Percentiles rank a stretch among this genome's conserved stretches.
Conservation (phyloP, 2,113 vertebrate species). For the Ammodramus savannarum region DNA sequence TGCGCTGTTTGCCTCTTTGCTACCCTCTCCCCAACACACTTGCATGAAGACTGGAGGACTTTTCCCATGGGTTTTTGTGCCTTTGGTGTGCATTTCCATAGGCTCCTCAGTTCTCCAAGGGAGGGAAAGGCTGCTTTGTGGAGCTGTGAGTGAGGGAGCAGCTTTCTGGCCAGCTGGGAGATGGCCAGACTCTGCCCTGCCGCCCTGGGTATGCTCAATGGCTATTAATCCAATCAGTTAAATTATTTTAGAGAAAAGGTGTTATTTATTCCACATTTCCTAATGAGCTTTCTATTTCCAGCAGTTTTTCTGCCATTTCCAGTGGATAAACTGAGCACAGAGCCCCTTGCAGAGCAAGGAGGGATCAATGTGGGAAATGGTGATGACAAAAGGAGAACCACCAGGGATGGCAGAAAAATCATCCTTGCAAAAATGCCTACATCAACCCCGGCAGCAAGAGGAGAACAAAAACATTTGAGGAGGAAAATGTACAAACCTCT, state of each 20-base stretch:
- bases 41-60: rapidly evolving
- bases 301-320: not conserved
- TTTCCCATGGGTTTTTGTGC: too few species aligned
- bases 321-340: rapidly evolving
- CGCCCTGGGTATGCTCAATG: not conserved
- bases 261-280: not conserved
- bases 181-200: not conserved
- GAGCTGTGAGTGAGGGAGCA: not conserved
- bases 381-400: not conserved
- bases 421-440: not conserved
- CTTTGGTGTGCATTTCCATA: not conserved
- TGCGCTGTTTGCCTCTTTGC: not conserved
- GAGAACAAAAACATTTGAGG: not conserved
- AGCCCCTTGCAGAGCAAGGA: not conserved
- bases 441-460: not conserved
- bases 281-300: not conserved
- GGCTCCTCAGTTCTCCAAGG: rapidly evolving
- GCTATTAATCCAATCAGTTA: not conserved
- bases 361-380: rapidly evolving
- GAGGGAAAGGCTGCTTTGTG: not conserved
- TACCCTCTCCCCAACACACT: not conserved
- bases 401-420: not conserved
- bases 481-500: not conserved
- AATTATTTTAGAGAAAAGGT: not conserved
- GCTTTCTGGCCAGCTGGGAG: not conserved